Base-by-base conservation (phyloP, 2,113 vertebrate genomes). In the Isurus oxyrinchus region DNA sequence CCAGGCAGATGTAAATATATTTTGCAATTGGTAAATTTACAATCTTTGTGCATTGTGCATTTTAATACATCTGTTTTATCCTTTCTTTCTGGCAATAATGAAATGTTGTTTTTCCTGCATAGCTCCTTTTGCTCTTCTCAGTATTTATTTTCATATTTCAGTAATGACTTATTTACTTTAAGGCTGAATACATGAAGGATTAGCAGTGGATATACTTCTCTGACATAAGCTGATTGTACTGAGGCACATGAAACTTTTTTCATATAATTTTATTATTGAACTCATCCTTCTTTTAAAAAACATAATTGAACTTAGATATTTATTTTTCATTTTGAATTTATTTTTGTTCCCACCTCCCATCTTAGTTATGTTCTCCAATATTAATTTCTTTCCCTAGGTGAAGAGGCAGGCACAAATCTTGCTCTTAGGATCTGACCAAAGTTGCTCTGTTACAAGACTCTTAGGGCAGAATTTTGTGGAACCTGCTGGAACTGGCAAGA, bases 11-110 rank as follows among this genome's bases (percentile, higher is more conserved):
- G 88, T n/a, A 61, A 93, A 93, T 93, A 93, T n/a, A 61, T 61
- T 59, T 35, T 91, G 55, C 55, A 19, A 59, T 61, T 91, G 27
- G 11, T 91, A 61, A n/a, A 93, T 59, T 57, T 61, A 93, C 35
- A 93, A n/a, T 93, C 88, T 93, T 59, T 93, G 88, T n/a, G 53
- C 31, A 91, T 59, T 91, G 88, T 59, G 88, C 14, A 93, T 40
- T 93, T 93, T 93, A 61, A 59, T 93, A 61, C 88, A 93, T 93
- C 88, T 61, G 88, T 61, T n/a, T 59, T n/a, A 61, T 61, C 88
- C 31, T 93, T 61, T 93, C 53, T 93, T 93, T 93, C 88, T 93
- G 27, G 88, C 57, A 93, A 93, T 35, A 93, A n/a, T 93, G 31
- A n/a, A 93, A 90, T 27, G 7, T 87, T 27, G 23, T 61, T 93